Evolutionary conservation across 1,140 invertebrate genomes (phyloP), one percentile per base, ranked within the genome.

Genomic region (Drosophila lini): DNA sequence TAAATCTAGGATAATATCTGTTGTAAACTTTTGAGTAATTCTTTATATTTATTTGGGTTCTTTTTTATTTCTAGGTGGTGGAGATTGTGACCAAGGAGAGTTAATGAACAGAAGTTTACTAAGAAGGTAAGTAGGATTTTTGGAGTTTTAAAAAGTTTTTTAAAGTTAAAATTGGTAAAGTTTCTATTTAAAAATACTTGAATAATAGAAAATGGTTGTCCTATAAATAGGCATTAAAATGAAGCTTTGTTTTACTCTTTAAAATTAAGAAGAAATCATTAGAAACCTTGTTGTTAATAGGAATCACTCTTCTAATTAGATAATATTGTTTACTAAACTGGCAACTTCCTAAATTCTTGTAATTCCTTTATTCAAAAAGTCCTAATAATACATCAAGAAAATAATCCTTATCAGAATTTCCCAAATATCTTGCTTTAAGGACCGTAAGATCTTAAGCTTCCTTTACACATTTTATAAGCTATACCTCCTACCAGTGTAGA

Each of bases 1-100:
- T 38, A 53, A 38, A 36, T 53, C 32, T 11, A 53, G 52, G 32
- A 53, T 53, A 22, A 53, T 38, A 53, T 53, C 7, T 31, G 47
- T 3, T 50, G 47, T 50, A 16, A 50, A 32, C 47, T 36, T 10
- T 53, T 9, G 19, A 36, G 50, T 53, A 22, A 38, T 38, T 38
- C 13, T 38, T 38, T 53, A 38, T 53, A 22, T 38, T 53, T 53
- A 25, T 53, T 52, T 15, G 19, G 10, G 3, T 15, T 36, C 9
- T 22, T 7, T 19, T 19, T 19, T 19, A 19, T 45, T 36, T 53
- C 32, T 22, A 38, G 52, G 16, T 34, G 5, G 3, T 13, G 6
- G 6, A 19, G 3, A 34, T 52, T 15, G 32, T 36, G 16, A 9
- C 3, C 0, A 10, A 16, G 47, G 10, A 31, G 5, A 1, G n/a